Evolutionary conservation across 2,888 invertebrate species (phyloP).

Genomic region (Hololepta plana): DNA sequence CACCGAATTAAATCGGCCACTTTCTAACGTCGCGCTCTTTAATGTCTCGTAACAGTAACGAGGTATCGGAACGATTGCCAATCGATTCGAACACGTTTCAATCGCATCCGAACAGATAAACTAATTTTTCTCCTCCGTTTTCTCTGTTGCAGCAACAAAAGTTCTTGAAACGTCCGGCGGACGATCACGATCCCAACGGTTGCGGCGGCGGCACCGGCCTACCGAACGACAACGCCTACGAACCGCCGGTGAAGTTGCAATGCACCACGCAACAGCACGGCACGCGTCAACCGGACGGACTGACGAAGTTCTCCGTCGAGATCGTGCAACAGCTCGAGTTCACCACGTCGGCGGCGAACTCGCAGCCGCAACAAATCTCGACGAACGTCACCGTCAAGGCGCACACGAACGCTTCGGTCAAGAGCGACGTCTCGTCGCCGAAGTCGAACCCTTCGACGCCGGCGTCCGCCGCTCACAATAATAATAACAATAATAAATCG

Average conservation of each 20-base stretch:
- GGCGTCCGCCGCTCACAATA: slow-evolving; percentile 25
- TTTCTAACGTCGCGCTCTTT: too few species aligned
- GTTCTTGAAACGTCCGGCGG: slow-evolving; percentile 56
- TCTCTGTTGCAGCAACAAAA: slow-evolving; percentile 57
- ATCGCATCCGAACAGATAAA: too few species aligned
- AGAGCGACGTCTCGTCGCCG: slow-evolving; percentile 36
- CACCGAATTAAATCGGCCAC: too few species aligned
- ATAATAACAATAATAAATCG: slow-evolving; percentile 20
- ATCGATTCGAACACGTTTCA: too few species aligned
- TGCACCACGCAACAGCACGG: slow-evolving; percentile 35
- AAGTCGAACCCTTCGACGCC: slow-evolving; percentile 28
- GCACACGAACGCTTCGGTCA: slow-evolving; percentile 47
- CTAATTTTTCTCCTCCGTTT: slow-evolving; percentile 7
- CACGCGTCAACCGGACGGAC: slow-evolving; percentile 29
- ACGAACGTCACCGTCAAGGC: slow-evolving; percentile 85
- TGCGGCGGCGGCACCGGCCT: slow-evolving; percentile 9
- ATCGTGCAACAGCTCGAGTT: slow-evolving; percentile 85
- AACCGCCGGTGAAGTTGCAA: slow-evolving; percentile 61
- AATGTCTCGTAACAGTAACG: too few species aligned
- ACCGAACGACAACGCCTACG: slow-evolving; percentile 30
- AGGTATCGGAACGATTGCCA: too few species aligned
- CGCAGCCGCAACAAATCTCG: slow-evolving; percentile 76
- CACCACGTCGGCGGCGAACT: slow-evolving; percentile 71
- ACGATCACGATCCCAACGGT: slow-evolving; percentile 35
- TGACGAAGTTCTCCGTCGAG: slow-evolving; percentile 74